Base-by-base conservation (phyloP, 2,888 invertebrate species). In the Anaspis maculata region DNA sequence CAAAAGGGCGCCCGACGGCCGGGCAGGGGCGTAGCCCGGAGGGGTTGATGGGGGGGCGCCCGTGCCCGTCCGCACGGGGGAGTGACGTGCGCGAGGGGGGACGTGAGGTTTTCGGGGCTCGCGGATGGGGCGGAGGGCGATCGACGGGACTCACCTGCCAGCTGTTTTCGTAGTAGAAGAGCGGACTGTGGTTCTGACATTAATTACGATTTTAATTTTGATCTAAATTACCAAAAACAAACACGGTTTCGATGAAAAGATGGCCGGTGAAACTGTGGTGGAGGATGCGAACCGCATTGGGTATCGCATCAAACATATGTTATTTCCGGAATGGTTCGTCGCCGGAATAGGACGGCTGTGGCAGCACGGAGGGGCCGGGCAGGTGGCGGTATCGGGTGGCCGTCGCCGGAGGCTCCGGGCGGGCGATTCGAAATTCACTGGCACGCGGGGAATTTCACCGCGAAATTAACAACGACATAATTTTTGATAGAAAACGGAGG, bases 101-200 rank as follows among this genome's bases (percentile, higher is more conserved):
- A n/a, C n/a, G n/a, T n/a, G n/a, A n/a, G n/a, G n/a, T n/a, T n/a
- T n/a, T n/a, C 11, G 25, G 6, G 24, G 25, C 14, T 26, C 11
- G n/a, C 27, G 15, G 16, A 27, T 13, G 23, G 27, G 13, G 15
- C 28, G 25, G 41, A 28, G 34, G 36, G 38, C 19, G 33, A 13
- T 30, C 30, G 19, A 34, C 32, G 25, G n/a, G n/a, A 72, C 75
- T 73, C 77, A 90, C 91, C 91, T 81, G 90, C 88, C 75, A 91
- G 77, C 76, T 91, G 91, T 80, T 91, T 91, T 74, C 87, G 83
- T 73, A 91, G 77, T 75, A 91, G 76, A 73, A 91, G 82, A 70
- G 90, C 85, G 72, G 90, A 90, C 83, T 90, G 90, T 79, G 81
- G 82, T 77, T 89, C 88, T 79, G 88, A 87, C 89, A 89, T 89